Conservation (phyloP, 2,888 invertebrate genomes). For the Apodemia mormo region DNA sequence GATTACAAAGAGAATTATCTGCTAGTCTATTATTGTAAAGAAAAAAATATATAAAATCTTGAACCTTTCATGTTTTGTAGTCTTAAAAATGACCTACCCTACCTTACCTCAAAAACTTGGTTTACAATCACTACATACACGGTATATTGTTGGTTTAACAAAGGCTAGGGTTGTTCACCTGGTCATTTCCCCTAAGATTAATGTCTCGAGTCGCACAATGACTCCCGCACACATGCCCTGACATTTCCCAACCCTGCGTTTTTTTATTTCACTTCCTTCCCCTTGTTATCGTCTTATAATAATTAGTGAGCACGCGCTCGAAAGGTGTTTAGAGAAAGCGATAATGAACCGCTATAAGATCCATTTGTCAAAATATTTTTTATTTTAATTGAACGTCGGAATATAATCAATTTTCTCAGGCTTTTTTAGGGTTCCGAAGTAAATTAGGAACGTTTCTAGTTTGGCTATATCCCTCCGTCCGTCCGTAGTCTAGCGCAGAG, state of each 20-base stretch:
- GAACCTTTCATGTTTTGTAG: too few species aligned
- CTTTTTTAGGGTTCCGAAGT: too few species aligned
- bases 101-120: too few species aligned
- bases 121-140: too few species aligned
- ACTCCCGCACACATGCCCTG: conserved; percentile 74
- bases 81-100: too few species aligned
- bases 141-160: background rate
- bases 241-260: conserved; percentile 56
- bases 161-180: conserved; percentile 60
- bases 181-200: conserved; percentile 71
- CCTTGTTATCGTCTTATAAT: conserved; percentile 64
- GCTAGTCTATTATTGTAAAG: too few species aligned
- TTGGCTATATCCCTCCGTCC: too few species aligned
- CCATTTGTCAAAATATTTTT: conserved; percentile 14
- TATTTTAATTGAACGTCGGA: background rate
- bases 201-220: conserved; percentile 70
- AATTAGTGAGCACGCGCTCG: conserved; percentile 64
- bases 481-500: too few species aligned
- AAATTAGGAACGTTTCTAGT: too few species aligned
- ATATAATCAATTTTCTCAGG: too few species aligned
- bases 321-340: conserved; percentile 77
- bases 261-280: conserved; percentile 62
- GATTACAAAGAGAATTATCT: too few species aligned
- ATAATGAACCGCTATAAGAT: conserved; percentile 43
- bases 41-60: too few species aligned